Conservation (phyloP, 2,113 vertebrate species). For the Hipposideros armiger region DNA sequence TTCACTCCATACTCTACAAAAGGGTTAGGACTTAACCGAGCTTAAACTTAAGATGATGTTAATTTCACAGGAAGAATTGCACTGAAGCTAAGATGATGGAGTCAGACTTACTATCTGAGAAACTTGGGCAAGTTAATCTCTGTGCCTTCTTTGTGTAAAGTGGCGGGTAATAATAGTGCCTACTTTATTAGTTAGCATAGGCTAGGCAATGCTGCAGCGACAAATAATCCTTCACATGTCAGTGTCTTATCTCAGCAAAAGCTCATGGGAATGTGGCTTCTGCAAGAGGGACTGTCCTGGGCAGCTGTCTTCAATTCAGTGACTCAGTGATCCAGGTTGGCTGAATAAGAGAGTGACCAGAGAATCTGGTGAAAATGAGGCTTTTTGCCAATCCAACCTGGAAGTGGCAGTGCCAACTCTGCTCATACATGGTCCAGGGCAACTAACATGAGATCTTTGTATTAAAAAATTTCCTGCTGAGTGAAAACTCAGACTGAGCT, state of each 20-base stretch:
- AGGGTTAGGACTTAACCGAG: background rate
- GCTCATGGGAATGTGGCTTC: background rate
- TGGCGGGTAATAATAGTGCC: background rate
- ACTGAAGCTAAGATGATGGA: background rate
- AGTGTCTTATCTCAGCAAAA: background rate
- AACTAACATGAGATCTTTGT: background rate
- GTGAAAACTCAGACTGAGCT: slow-evolving; percentile 24
- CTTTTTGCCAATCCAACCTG: background rate
- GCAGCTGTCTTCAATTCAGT: background rate
- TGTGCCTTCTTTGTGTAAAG: background rate
- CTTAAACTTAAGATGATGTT: background rate
- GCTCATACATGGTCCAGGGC: background rate
- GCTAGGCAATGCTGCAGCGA: background rate
- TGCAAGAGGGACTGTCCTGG: background rate
- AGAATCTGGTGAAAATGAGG: background rate
- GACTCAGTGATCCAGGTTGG: background rate
- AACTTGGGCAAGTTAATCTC: background rate
- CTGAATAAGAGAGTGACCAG: background rate
- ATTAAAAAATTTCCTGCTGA: background rate
- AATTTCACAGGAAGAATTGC: background rate
- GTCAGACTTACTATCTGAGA: background rate
- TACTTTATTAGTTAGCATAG: background rate
- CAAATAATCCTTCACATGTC: background rate
- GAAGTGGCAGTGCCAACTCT: background rate
- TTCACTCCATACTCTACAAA: background rate